Evolutionary conservation across 2,113 vertebrate genomes (phyloP).

Genomic region (Amphilophus citrinellus): DNA sequence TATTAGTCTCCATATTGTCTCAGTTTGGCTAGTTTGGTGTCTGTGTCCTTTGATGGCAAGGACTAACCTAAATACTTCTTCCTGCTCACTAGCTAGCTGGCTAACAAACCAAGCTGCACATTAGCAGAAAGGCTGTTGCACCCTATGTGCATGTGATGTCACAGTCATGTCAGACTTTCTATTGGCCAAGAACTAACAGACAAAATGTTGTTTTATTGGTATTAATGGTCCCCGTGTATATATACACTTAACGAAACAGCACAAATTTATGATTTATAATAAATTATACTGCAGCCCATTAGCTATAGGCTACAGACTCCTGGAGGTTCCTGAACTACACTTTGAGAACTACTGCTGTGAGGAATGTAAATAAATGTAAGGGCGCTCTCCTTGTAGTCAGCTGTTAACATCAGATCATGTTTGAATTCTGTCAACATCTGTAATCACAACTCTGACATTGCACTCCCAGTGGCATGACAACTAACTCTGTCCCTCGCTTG

Average conservation of each 20-base stretch:
- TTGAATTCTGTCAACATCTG: constrained; percentile 51
- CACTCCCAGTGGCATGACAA: constrained; percentile 24
- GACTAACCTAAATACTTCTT: background rate
- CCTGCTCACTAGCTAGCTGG: background rate
- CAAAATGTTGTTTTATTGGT: background rate
- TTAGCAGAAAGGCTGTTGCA: background rate
- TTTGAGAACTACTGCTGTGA: background rate
- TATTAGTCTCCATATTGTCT: background rate
- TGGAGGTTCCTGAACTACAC: background rate
- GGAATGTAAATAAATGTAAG: background rate
- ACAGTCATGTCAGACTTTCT: constrained; percentile 2
- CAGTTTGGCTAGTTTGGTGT: background rate
- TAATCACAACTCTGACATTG: constrained; percentile 9
- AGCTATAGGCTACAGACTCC: background rate
- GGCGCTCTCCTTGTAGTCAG: background rate
- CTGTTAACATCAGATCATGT: constrained; percentile 49
- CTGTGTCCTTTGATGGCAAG: background rate
- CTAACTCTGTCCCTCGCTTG: constrained; percentile 62
- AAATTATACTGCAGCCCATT: background rate
- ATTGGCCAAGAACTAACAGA: background rate
- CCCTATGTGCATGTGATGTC: background rate
- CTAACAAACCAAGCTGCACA: background rate
- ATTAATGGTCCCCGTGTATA: background rate
- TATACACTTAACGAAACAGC: background rate
- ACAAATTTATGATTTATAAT: background rate